A percentile compares a stretch with the other conserved stretches of the same genome.
Conservation (phyloP, 92 coral and sea anemone genomes). For the Epizoanthus fatuus region DNA sequence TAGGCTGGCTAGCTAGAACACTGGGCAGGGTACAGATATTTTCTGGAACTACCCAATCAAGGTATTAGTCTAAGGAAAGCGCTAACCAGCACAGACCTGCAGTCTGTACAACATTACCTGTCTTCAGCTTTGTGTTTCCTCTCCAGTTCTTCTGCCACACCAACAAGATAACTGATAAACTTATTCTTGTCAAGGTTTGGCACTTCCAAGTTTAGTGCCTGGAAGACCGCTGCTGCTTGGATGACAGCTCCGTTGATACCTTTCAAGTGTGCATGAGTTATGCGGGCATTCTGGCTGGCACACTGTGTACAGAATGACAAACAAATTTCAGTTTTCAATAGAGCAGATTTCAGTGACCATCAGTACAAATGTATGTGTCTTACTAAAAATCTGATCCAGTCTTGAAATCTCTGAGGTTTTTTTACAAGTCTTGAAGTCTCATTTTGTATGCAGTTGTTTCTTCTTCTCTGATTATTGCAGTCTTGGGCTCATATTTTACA, state of each 20-base stretch:
- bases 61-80: not conserved
- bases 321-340: not conserved
- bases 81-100: not conserved
- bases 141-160: constrained; percentile 80
- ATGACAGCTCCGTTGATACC: constrained; percentile 95
- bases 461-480: no score
- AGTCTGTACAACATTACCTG: constrained; percentile 18
- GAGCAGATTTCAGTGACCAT: constrained; percentile 17
- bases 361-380: no score
- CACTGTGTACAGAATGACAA: constrained; percentile 48
- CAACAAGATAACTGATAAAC: constrained; percentile 85
- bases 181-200: constrained; percentile 75
- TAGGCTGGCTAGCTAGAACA: no score
- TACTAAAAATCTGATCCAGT: no score
- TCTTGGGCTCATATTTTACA: no score
- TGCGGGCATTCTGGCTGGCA: constrained; percentile 82
- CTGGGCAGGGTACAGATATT: not conserved
- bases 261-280: constrained; percentile 89
- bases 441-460: no score
- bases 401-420: no score
- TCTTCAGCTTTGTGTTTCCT: not conserved
- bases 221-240: constrained; percentile 90
- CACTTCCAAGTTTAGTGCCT: constrained; percentile 74
- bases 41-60: no score
- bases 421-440: no score